phyloP scores from a whole-genome alignment of 2,888 invertebrate species.

The Allygus modestus region DNA sequence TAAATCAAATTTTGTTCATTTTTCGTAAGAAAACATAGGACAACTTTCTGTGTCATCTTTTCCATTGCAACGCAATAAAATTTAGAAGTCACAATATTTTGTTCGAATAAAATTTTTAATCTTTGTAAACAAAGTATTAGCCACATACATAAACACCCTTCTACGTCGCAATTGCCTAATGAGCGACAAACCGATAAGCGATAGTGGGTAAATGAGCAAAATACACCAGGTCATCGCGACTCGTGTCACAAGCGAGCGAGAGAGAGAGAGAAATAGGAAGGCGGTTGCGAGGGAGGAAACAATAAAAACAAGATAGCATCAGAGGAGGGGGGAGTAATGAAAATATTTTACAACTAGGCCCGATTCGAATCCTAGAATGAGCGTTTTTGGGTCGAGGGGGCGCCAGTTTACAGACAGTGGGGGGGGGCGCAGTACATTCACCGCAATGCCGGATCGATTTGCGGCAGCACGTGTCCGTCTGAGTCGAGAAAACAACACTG shows the following conservation, averaged over 20 bases:
- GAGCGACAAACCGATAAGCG: no score
- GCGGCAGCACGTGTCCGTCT: slow-evolving; percentile 42
- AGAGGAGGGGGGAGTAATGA: slow-evolving; percentile 18
- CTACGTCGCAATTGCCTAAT: no score
- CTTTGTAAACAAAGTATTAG: no score
- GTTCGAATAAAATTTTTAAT: no score
- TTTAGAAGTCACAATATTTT: no score
- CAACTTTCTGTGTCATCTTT: no score
- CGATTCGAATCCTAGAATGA: slow-evolving; percentile 3
- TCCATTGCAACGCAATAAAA: no score
- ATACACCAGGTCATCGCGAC: neutral
- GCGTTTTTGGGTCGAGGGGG: slow-evolving; percentile 50
- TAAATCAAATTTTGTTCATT: no score
- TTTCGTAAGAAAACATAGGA: no score
- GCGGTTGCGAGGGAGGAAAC: neutral
- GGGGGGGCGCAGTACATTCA: slow-evolving; percentile 27
- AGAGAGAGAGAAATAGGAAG: no score
- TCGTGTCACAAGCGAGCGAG: neutral
- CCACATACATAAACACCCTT: no score
- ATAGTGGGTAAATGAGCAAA: no score
- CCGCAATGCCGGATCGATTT: slow-evolving; percentile 56
- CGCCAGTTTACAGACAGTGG: neutral
- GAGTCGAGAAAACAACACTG: neutral
- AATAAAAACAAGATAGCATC: slow-evolving; percentile 5
- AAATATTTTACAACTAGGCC: slow-evolving; percentile 48